Percentiles rank a stretch among this genome's conserved stretches.
Evolutionary conservation across 2,797 vertebrate genomes (phyloP).

Genomic region (Lepilemur ruficaudatus): DNA sequence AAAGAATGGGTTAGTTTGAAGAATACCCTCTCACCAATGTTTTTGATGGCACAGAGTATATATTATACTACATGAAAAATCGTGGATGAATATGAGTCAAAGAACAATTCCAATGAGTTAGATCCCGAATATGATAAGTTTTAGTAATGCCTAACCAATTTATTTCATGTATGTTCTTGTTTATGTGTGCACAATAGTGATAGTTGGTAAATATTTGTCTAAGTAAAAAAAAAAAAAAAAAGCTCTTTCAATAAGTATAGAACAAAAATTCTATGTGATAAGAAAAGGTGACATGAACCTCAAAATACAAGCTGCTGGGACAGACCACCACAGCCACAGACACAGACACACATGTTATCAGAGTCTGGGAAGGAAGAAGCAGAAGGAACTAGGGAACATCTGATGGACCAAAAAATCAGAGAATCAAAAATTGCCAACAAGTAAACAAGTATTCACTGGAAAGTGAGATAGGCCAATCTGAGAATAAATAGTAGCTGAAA

Average conservation of each 20-base stretch:
- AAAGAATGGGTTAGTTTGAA: not conserved
- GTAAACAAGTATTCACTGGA: not conserved
- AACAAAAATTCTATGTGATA: not conserved
- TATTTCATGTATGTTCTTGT: not conserved
- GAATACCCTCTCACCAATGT: not conserved
- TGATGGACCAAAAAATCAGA: not conserved
- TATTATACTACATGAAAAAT: not conserved
- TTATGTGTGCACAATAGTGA: not conserved
- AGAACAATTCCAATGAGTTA: not conserved
- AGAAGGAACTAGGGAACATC: not conserved
- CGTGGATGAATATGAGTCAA: not conserved
- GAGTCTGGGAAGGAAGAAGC: not conserved
- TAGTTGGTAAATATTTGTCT: not conserved
- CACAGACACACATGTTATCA: not conserved
- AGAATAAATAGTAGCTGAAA: not conserved
- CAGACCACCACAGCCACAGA: not conserved
- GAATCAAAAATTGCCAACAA: not conserved
- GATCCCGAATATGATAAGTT: not conserved
- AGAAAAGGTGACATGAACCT: not conserved
- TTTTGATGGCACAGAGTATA: not conserved
- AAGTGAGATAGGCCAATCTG: not conserved
- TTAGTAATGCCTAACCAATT: not conserved
- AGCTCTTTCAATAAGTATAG: not conserved
- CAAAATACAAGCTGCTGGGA: not conserved
- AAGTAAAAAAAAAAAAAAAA: not conserved